Conservation (phyloP, 2,888 invertebrate genomes). For the Cephus spinipes region DNA sequence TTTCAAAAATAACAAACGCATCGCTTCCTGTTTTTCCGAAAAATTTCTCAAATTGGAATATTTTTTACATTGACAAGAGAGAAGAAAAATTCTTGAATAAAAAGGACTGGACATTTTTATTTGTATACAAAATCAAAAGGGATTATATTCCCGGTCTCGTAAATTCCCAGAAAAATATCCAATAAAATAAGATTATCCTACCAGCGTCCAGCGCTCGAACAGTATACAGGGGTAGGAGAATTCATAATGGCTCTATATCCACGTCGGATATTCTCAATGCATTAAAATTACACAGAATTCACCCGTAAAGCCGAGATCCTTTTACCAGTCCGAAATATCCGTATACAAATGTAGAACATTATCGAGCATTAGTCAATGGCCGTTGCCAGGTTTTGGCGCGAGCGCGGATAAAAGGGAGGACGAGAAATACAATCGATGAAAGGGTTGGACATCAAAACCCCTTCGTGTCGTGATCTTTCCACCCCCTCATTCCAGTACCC, state of each 20-base stretch:
- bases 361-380: conserved; percentile 59
- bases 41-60: not conserved
- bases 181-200: conserved; percentile 23
- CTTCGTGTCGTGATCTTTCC: conserved; percentile 65
- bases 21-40: not conserved
- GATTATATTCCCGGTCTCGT: not conserved
- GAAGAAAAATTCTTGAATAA: not conserved
- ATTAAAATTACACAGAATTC: conserved; percentile 1
- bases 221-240: not conserved
- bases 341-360: conserved; percentile 44
- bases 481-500: conserved; percentile 44
- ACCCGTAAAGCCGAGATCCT: conserved; percentile 14
- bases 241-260: not conserved
- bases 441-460: conserved; percentile 65
- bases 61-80: not conserved
- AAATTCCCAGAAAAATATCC: conserved; percentile 9
- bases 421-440: conserved; percentile 63
- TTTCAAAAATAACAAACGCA: not conserved
- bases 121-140: not conserved
- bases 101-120: not conserved
- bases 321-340: conserved; percentile 41
- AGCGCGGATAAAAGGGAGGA: conserved; percentile 26
- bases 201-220: not conserved
- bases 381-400: conserved; percentile 45
- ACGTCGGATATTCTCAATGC: not conserved